These are phyloP conservation scores for Ceratosolen solmsi DNA, from an alignment of 1,140 invertebrate species.

Conservation along the genomic window DNA sequence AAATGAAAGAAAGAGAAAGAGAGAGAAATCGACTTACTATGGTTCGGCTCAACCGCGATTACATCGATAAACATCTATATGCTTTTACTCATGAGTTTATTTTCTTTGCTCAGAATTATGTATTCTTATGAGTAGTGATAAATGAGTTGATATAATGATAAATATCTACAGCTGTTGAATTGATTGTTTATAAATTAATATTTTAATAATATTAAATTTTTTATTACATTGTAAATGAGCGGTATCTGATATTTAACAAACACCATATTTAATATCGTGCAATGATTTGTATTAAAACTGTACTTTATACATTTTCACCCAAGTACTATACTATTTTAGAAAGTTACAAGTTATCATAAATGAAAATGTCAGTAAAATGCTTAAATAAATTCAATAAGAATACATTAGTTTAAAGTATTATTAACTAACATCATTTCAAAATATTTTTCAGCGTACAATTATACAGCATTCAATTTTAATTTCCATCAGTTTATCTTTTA, in stretches of 20 bases:
- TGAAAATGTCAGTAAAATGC: too few species aligned
- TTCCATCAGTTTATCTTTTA: too few species aligned
- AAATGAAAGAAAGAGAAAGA: constrained; percentile 16
- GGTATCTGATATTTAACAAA: background rate
- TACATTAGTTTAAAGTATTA: too few species aligned
- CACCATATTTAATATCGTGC: too few species aligned
- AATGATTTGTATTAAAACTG: too few species aligned
- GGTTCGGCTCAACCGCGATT: constrained; percentile 55
- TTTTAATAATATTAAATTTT: background rate
- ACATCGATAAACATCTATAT: constrained; percentile 60
- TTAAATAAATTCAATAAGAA: too few species aligned
- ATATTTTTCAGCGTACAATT: too few species aligned
- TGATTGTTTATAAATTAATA: constrained; percentile 24
- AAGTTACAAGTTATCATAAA: too few species aligned
- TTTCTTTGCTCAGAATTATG: constrained; percentile 20
- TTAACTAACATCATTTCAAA: too few species aligned
- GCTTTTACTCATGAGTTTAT: constrained; percentile 29
- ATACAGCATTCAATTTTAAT: too few species aligned
- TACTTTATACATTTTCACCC: too few species aligned
- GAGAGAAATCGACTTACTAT: constrained; percentile 51
- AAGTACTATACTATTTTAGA: too few species aligned
- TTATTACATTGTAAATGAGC: background rate
- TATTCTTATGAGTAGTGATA: constrained; percentile 28
- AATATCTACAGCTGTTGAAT: constrained; percentile 5
- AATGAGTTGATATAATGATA: constrained; percentile 8